A percentile compares a stretch with the other conserved stretches of the same genome.
These are phyloP conservation scores for Gymnopithys bicolor DNA, from an alignment of 2,797 vertebrate species.

Conservation along the genomic window DNA sequence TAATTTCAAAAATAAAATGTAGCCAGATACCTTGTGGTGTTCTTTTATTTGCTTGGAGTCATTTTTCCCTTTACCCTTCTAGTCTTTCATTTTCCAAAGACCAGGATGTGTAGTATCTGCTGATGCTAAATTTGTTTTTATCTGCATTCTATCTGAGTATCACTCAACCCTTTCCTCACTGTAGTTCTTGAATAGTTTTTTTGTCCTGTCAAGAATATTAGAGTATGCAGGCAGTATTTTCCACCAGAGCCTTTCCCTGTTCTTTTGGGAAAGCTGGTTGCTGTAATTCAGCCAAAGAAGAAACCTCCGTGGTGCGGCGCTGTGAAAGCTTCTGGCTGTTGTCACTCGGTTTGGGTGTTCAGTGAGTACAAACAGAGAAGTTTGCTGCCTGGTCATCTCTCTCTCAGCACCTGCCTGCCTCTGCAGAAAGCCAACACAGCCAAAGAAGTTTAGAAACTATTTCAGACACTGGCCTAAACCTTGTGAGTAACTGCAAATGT, in stretches of 20 bases:
- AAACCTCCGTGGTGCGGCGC: neutral
- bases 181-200: neutral
- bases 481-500: neutral
- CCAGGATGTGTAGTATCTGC: neutral
- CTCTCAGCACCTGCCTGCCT: neutral
- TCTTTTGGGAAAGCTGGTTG: neutral
- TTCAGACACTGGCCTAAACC: neutral
- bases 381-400: neutral
- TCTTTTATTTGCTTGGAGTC: constrained; percentile 48
- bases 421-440: neutral
- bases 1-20: constrained; percentile 74
- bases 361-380: neutral
- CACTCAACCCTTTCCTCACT: neutral
- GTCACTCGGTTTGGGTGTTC: neutral
- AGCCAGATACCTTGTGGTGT: constrained; percentile 56
- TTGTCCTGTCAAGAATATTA: neutral
- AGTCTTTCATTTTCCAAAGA: neutral
- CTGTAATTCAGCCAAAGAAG: constrained; percentile 53
- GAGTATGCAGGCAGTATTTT: neutral
- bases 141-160: neutral
- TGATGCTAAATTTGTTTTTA: neutral
- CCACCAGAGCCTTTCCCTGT: constrained; percentile 9
- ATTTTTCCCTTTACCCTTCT: constrained; percentile 15
- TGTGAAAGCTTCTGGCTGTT: neutral
- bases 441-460: neutral